Percentiles rank a stretch among this genome's conserved stretches.
Conservation (phyloP, 2,113 vertebrate species). For the Tragelaphus scriptus region DNA sequence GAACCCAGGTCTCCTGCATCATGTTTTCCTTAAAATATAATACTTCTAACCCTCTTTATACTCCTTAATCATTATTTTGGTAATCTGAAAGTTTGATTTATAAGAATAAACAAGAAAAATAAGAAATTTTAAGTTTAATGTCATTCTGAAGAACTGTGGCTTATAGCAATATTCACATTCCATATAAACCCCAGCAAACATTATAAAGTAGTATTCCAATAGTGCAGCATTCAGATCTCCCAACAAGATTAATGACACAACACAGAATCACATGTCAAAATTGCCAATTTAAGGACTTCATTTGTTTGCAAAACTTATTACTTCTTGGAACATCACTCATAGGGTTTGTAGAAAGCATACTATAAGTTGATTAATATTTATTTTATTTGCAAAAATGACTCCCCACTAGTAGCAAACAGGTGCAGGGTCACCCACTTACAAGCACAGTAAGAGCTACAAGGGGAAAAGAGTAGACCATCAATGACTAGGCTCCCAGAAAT, state of each 20-base stretch:
- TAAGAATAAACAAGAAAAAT: not conserved
- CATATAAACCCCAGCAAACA: not conserved
- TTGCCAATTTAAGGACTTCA: not conserved
- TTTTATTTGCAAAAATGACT: constrained; percentile 1
- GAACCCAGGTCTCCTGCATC: not conserved
- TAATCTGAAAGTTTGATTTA: not conserved
- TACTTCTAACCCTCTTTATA: not conserved
- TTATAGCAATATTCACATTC: not conserved
- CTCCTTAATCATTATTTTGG: not conserved
- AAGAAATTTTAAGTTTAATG: not conserved
- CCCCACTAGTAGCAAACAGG: not conserved
- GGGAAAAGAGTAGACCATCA: not conserved
- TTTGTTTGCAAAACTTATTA: constrained; percentile 15
- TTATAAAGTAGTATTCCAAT: not conserved
- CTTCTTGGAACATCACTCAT: not conserved
- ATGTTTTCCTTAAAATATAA: not conserved
- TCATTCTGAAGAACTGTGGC: not conserved
- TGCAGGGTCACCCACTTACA: not conserved
- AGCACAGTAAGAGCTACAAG: not conserved
- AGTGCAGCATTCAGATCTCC: not conserved
- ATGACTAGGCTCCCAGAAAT: not conserved
- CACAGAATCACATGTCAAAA: not conserved
- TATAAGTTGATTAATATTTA: not conserved
- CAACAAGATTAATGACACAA: not conserved
- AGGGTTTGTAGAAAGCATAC: not conserved